Percentiles rank a stretch among this genome's conserved stretches.
These are phyloP conservation scores for Mareca strepera DNA, from an alignment of 2,797 vertebrate species.

Conservation along the genomic window DNA sequence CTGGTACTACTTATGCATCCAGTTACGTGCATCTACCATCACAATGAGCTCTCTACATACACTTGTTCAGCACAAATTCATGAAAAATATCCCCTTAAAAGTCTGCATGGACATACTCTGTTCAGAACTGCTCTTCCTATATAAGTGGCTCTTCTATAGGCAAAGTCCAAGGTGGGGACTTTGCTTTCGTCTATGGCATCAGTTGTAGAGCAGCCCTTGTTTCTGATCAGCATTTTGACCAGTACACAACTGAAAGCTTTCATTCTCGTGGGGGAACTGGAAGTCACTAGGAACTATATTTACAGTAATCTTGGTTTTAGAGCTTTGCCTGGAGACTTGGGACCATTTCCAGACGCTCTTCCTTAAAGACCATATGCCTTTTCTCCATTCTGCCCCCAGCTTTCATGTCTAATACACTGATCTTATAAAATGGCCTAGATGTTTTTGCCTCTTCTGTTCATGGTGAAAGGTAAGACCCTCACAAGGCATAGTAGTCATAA, in stretches of 20 bases:
- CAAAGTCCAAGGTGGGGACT: neutral
- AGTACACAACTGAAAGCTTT: neutral
- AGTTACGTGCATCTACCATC: rapidly evolving
- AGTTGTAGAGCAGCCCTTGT: neutral
- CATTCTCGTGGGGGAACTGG: neutral
- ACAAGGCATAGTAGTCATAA: neutral
- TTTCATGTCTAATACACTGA: neutral
- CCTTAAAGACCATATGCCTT: neutral
- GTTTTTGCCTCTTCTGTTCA: neutral
- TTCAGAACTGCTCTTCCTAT: neutral
- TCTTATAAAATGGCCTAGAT: neutral
- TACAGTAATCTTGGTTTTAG: neutral
- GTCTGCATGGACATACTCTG: neutral
- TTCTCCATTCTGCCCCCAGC: neutral
- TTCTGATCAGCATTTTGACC: neutral
- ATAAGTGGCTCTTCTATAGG: neutral
- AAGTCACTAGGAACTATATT: conserved; percentile 1
- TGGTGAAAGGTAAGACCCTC: neutral
- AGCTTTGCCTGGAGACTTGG: neutral
- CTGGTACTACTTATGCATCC: neutral
- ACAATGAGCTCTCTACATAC: neutral
- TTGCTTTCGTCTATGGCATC: neutral
- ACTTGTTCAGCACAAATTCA: neutral
- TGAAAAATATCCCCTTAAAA: neutral
- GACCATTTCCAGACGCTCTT: neutral